These are phyloP conservation scores for Anaspis maculata DNA, from an alignment of 2,888 invertebrate genomes.

Conservation along the genomic window DNA sequence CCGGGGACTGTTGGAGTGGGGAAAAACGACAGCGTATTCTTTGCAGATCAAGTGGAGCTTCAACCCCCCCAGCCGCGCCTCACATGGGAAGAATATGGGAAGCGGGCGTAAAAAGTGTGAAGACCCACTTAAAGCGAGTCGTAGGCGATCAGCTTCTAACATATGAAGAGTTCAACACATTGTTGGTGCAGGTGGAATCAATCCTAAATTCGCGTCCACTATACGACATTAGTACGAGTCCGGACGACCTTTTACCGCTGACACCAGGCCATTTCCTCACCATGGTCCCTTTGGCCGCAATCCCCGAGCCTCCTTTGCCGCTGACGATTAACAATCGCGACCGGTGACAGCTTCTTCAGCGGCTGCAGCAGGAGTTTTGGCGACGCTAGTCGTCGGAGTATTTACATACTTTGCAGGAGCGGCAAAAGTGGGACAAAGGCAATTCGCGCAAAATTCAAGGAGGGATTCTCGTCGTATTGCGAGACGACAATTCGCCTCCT, in stretches of 20 bases:
- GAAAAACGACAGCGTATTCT: too few relatives aligned
- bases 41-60: background rate
- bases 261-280: constrained; percentile 1
- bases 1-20: too few relatives aligned
- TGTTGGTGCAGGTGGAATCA: constrained; percentile 1
- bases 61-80: background rate
- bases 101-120: background rate
- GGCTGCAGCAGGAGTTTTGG: background rate
- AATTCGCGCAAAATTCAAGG: background rate
- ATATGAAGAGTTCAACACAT: constrained; percentile 1
- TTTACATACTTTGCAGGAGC: background rate
- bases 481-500: background rate
- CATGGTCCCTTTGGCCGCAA: background rate
- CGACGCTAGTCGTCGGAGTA: too few relatives aligned
- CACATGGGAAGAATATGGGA: constrained; percentile 1
- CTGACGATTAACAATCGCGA: background rate
- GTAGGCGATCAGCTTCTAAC: background rate
- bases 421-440: background rate
- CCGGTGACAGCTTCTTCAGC: background rate
- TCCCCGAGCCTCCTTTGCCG: background rate
- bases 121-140: background rate
- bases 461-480: background rate
- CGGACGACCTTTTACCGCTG: background rate
- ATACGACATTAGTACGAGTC: background rate
- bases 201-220: constrained; percentile 1